These are phyloP conservation scores for Potamarius usumacintae DNA, from an alignment of 2,113 vertebrate genomes.

Conservation along the genomic window DNA sequence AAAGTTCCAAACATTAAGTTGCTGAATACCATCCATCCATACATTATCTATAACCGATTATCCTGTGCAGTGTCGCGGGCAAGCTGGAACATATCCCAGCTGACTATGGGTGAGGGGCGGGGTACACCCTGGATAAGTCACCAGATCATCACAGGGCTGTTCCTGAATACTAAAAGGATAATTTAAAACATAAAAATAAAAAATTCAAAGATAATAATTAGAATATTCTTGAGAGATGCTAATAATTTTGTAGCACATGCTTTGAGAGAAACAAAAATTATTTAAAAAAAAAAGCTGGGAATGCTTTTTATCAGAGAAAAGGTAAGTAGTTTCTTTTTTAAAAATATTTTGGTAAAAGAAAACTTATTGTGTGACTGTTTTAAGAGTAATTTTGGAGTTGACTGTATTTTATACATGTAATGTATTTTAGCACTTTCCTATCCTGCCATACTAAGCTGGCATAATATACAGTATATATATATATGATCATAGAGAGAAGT, in stretches of 20 bases:
- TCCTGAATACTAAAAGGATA: neutral
- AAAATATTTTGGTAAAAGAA: neutral
- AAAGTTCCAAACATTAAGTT: neutral
- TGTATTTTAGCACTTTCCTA: neutral
- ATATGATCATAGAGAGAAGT: neutral
- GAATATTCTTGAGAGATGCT: neutral
- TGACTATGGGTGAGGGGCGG: too few relatives aligned
- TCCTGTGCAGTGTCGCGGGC: too few relatives aligned
- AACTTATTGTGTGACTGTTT: neutral
- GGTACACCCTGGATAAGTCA: too few relatives aligned
- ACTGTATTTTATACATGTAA: neutral
- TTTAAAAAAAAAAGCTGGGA: neutral
- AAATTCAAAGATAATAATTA: neutral
- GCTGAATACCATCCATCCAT: too few relatives aligned
- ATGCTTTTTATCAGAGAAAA: neutral
- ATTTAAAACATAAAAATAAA: neutral
- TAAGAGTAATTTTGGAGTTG: neutral
- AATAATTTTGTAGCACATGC: neutral
- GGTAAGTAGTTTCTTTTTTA: neutral
- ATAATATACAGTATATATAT: neutral
- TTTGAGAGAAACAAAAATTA: neutral
- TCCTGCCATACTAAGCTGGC: neutral
- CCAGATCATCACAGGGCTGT: too few relatives aligned
- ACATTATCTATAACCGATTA: too few relatives aligned
- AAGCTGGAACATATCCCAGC: too few relatives aligned